Percentiles rank a stretch among this genome's conserved stretches.
Conservation (phyloP, 2,797 vertebrate genomes). For the Poecile montanus region DNA sequence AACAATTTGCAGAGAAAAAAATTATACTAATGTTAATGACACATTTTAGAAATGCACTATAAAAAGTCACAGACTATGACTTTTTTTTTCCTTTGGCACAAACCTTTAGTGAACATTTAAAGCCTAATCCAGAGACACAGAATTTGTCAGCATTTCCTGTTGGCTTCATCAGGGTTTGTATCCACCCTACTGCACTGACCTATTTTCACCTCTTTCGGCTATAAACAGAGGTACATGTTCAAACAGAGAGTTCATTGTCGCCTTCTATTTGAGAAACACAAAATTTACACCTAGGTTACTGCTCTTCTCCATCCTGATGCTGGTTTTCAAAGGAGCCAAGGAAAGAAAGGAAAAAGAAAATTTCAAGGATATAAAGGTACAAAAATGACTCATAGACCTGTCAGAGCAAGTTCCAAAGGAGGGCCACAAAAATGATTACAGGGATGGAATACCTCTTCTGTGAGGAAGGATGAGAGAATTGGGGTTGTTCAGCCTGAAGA, state of each 20-base stretch:
- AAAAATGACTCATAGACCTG: not conserved
- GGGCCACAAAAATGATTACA: not conserved
- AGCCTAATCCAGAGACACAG: not conserved
- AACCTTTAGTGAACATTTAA: not conserved
- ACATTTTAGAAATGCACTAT: not conserved
- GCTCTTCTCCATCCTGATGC: not conserved
- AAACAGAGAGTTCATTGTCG: not conserved
- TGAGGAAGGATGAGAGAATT: not conserved
- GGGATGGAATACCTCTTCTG: not conserved
- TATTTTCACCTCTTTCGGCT: not conserved
- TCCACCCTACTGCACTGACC: not conserved
- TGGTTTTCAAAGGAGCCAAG: not conserved
- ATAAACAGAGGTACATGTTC: not conserved
- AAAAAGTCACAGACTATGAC: not conserved
- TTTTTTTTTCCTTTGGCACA: not conserved
- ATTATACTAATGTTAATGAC: not conserved
- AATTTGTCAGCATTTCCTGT: not conserved
- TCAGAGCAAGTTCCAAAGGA: not conserved
- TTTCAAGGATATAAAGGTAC: not conserved
- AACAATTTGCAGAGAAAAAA: not conserved
- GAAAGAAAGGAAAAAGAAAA: not conserved
- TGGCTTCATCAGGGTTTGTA: not conserved
- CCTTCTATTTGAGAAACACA: not conserved
- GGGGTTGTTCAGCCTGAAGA: not conserved
- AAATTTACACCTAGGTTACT: not conserved